Base-by-base conservation (phyloP, 2,888 invertebrate genomes). In the Cremastinae sp. region DNA sequence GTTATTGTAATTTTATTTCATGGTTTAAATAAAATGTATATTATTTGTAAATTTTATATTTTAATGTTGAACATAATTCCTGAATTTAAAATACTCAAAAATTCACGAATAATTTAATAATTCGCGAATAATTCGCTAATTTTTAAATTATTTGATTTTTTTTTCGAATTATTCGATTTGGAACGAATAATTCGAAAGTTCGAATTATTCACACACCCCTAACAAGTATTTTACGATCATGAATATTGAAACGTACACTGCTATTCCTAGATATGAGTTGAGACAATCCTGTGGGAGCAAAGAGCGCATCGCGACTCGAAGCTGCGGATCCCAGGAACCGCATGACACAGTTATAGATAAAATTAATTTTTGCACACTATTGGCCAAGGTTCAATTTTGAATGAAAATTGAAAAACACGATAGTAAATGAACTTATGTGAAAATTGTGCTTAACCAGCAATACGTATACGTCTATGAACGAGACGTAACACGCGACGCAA, bases 281-380 rank as follows among this genome's bases (percentile, higher is more conserved):
- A 28, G 70, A 66, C n/a, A 76, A 49, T 16, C 73, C 65, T n/a
- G 47, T 34, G 4, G 73, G 54, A 51, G 62, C 34, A 49, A 54
- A 65, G 47, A 73, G 76, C 53, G 64, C 73, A 45, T 78, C 70
- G 69, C 78, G 74, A 81, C 78, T 65, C 43, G 68, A 61, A 47
- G 74, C 79, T 10, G 58, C 64, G 49, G 80, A 79, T 78, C 76
- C 56, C 66, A 84, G 70, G 71, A 84, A 74, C 73, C 79, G 75
- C 84, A 85, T 84, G 72, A 74, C 81, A 74, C 72, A 43, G 43
- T 8, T 43, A 8, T 71, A 41, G 1, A 53, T 56, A 12, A n/a
- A 47, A 18, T 22, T 10, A 22, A 47, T 10, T 14, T 36, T 20
- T 12, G 18, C 45, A 34, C n/a, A 18, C 45, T 20, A 7, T 41